phyloP scores from a whole-genome alignment of 30 jellyfish, hydroid and myxozoan genomes.

The Chrysaora quinquecirrha region DNA sequence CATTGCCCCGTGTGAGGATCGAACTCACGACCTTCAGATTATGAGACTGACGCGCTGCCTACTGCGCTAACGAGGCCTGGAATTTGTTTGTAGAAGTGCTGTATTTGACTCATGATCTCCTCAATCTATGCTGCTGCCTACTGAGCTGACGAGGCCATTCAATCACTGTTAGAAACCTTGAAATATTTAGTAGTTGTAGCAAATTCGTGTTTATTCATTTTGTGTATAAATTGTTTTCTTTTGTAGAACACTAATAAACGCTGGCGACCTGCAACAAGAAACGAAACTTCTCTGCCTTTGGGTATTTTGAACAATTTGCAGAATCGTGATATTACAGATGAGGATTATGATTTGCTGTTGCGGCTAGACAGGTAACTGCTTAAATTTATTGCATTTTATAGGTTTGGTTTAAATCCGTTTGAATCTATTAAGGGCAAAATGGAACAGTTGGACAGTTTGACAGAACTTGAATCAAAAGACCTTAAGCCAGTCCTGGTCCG shows the following conservation, averaged over 20 bases:
- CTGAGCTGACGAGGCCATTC: no score
- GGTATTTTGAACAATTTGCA: conserved; percentile 33
- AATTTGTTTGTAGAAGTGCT: no score
- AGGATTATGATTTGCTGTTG: conserved; percentile 30
- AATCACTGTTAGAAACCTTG: no score
- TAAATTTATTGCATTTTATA: neutral
- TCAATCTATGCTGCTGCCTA: no score
- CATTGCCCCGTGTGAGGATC: no score
- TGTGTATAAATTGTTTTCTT: neutral
- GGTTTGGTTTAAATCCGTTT: neutral
- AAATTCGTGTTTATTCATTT: neutral
- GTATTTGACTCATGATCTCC: no score
- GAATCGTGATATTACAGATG: conserved; percentile 21
- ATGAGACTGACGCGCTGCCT: no score
- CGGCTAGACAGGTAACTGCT: conserved; percentile 32
- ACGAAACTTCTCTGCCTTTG: neutral
- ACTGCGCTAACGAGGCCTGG: no score
- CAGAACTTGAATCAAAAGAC: no score
- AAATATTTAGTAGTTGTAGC: no score
- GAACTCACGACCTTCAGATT: no score
- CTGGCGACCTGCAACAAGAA: conserved; percentile 62
- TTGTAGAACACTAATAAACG: conserved; percentile 55
- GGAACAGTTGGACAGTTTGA: no score
- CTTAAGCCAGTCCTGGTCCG: neutral
- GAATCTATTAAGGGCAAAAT: neutral